Evolutionary conservation across 1,140 invertebrate genomes (phyloP).

Genomic region (Neuroterus valhalla): DNA sequence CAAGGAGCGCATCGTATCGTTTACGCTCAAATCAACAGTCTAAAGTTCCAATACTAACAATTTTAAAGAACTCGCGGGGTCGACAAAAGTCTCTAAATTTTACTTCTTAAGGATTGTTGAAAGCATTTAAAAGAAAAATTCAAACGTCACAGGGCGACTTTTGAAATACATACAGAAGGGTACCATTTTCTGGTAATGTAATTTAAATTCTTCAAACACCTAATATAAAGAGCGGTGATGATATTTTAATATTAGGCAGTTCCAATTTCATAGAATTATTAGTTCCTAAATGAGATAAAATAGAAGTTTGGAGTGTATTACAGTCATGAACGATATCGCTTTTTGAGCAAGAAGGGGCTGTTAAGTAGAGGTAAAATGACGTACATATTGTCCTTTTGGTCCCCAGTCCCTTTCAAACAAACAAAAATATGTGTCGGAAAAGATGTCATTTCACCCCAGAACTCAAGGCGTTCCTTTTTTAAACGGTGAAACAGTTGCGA

Average conservation of each 20-base stretch:
- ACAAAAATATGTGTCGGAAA: slow-evolving; percentile 71
- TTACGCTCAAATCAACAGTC: slow-evolving; percentile 12
- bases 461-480: slow-evolving; percentile 69
- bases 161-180: too few species aligned
- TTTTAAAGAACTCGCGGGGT: neutral
- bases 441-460: slow-evolving; percentile 67
- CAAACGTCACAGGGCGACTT: too few species aligned
- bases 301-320: slow-evolving; percentile 39
- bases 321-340: slow-evolving; percentile 48
- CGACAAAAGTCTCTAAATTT: too few species aligned
- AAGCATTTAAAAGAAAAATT: too few species aligned
- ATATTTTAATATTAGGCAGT: too few species aligned
- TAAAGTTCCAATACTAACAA: neutral
- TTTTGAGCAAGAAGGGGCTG: slow-evolving; percentile 44
- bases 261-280: too few species aligned
- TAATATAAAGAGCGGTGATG: too few species aligned
- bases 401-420: slow-evolving; percentile 67
- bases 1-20: neutral
- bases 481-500: slow-evolving; percentile 73
- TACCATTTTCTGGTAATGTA: too few species aligned
- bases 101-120: too few species aligned
- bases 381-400: slow-evolving; percentile 61
- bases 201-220: too few species aligned
- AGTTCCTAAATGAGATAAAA: neutral
- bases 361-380: slow-evolving; percentile 57